Evolutionary conservation across 2,113 vertebrate species (phyloP).

Genomic region (Lophotis ruficrista): DNA sequence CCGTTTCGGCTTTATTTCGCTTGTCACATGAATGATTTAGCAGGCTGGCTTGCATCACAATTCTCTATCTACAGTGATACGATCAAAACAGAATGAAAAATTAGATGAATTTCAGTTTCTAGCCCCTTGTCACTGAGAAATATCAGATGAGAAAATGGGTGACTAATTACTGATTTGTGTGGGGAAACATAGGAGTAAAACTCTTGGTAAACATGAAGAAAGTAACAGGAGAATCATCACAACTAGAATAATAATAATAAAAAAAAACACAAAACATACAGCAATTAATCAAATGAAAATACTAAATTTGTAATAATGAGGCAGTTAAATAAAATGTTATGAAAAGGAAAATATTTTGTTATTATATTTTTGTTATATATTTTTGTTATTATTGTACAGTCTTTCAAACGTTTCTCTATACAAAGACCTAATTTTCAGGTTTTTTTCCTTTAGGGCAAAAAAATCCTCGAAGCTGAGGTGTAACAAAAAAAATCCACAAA

Average conservation of each 20-base stretch:
- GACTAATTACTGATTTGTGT: constrained; percentile 35
- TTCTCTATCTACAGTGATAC: not conserved
- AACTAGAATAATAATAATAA: not conserved
- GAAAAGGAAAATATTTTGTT: not conserved
- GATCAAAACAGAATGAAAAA: constrained; percentile 26
- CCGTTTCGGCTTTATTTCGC: constrained; percentile 24
- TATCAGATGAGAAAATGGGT: constrained; percentile 9
- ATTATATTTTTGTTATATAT: no score
- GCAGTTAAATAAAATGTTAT: constrained; percentile 25
- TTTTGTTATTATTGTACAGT: not conserved
- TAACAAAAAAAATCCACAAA: not conserved
- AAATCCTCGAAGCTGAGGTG: not conserved
- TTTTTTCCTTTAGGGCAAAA: not conserved
- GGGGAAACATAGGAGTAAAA: not conserved
- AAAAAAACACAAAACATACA: not conserved
- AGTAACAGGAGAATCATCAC: not conserved
- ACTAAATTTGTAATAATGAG: not conserved
- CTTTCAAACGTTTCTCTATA: not conserved
- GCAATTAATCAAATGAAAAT: constrained; percentile 46
- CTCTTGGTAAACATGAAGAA: not conserved
- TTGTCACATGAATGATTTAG: constrained; percentile 26
- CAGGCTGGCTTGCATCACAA: constrained; percentile 4
- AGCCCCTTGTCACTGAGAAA: not conserved
- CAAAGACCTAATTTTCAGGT: not conserved
- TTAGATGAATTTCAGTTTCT: not conserved